Evolutionary conservation across 2,888 invertebrate species (phyloP), one percentile per base, ranked within the genome.

Genomic region (Synergus laeviventris): DNA sequence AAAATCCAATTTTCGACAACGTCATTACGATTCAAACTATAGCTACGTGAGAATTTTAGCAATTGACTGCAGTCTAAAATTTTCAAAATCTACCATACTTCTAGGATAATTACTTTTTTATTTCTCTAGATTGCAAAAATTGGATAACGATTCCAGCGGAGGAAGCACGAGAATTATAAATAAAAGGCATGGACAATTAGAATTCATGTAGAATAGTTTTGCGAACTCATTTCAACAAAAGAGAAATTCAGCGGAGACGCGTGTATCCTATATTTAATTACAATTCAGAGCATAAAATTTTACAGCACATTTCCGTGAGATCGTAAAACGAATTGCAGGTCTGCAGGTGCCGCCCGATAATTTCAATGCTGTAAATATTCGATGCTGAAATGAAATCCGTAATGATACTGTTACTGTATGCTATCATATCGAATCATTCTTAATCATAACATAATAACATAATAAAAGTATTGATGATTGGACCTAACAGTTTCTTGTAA

Each of bases 261-360:
- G 24, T 70, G 70, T 70, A 49, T 49, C 49, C n/a, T 70, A 31
- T 70, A 31, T 70, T 70, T 70, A 70, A 70, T 49, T 49, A 31
- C 21, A 70, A 70, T 49, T 49, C n/a, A 49, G 31, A 49, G 49
- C 31, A 49, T 70, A 70, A 49, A 70, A 70, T 70, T 70, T 49
- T 70, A 70, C n/a, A 45, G 31, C 70, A 36, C 70, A 70, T 70
- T 70, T 70, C 70, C 31, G n/a, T n/a, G 70, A 70, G 70, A 49
- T 45, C 45, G 45, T 70, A 70, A 70, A 70, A 31, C 70, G n/a
- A 70, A 70, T 49, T 70, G 70, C 11, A 31, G 49, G 70, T 31
- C 49, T 70, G 31, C 70, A 70, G 70, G 45, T 70, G 70, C 70
- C 8, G 70, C 70, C 31, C 24, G 45, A 70, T 70, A 70, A 70